Evolutionary conservation across 2,797 vertebrate genomes (phyloP).

Genomic region (Gallinago nigripennis): DNA sequence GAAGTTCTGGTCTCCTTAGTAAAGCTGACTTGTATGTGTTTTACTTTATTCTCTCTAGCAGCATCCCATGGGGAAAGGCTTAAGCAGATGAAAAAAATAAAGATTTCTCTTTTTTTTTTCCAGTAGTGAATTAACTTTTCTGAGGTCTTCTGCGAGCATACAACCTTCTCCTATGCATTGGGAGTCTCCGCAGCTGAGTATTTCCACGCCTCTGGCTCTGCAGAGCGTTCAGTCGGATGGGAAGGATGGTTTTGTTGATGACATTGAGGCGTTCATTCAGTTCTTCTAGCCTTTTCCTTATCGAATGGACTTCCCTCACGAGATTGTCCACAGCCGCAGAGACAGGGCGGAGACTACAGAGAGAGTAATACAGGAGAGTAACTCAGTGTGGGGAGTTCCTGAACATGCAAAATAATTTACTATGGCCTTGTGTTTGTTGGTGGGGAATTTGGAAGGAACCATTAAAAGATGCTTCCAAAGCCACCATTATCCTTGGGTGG

Average conservation of each 20-base stretch:
- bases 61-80: background rate
- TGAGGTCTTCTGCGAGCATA: conserved; percentile 35
- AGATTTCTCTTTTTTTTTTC: background rate
- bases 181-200: conserved; percentile 49
- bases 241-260: conserved; percentile 65
- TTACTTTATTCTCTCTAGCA: background rate
- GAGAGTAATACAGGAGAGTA: background rate
- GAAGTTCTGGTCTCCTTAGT: background rate
- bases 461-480: background rate
- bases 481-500: background rate
- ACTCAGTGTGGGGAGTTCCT: background rate
- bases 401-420: background rate
- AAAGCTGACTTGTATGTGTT: background rate
- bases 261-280: conserved; percentile 86
- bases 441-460: background rate
- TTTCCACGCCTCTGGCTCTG: conserved; percentile 59
- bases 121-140: conserved; percentile 22
- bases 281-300: conserved; percentile 86
- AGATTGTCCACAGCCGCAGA: conserved; percentile 89
- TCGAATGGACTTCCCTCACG: conserved; percentile 85
- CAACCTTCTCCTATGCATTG: conserved; percentile 35
- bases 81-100: background rate
- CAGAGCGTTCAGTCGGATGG: conserved; percentile 29
- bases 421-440: background rate
- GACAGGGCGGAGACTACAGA: conserved; percentile 86